These are phyloP conservation scores for Seriola quinqueradiata DNA, from an alignment of 2,113 vertebrate genomes.

Conservation along the genomic window DNA sequence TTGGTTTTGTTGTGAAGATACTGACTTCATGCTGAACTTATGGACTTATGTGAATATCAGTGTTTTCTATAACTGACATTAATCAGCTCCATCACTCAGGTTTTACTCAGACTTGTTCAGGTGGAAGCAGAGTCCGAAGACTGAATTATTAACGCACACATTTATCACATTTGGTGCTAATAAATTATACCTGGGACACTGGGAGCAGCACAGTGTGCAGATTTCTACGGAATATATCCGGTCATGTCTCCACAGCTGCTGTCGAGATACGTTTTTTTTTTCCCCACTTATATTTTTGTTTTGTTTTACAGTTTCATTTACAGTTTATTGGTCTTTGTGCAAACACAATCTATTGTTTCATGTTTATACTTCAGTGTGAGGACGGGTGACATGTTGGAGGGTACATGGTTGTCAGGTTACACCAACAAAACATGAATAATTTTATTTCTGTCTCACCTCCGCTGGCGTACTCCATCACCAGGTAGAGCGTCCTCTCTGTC, in stretches of 20 bases:
- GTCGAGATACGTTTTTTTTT: too few relatives aligned
- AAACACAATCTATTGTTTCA: too few relatives aligned
- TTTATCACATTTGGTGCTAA: constrained; percentile 53
- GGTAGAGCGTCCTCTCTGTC: constrained; percentile 97
- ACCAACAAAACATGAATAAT: neutral
- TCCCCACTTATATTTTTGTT: too few relatives aligned
- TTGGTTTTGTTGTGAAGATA: neutral
- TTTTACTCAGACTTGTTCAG: neutral
- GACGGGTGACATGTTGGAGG: too few relatives aligned
- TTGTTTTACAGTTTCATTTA: neutral
- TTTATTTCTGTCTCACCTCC: constrained; percentile 87
- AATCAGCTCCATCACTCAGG: too few relatives aligned
- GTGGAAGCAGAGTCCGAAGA: constrained; percentile 19
- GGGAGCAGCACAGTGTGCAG: constrained; percentile 1
- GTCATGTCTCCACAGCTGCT: neutral
- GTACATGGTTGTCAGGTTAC: neutral
- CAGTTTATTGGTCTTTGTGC: neutral
- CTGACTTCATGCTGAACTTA: neutral
- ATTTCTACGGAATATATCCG: neutral
- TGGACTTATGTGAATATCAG: too few relatives aligned
- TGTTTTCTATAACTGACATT: neutral
- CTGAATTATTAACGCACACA: constrained; percentile 54
- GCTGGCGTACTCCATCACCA: constrained; percentile 98
- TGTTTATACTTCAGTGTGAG: too few relatives aligned
- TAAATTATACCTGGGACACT: constrained; percentile 36